These are phyloP conservation scores for Melanaphis sacchari DNA, from an alignment of 1,140 invertebrate genomes.

Conservation along the genomic window DNA sequence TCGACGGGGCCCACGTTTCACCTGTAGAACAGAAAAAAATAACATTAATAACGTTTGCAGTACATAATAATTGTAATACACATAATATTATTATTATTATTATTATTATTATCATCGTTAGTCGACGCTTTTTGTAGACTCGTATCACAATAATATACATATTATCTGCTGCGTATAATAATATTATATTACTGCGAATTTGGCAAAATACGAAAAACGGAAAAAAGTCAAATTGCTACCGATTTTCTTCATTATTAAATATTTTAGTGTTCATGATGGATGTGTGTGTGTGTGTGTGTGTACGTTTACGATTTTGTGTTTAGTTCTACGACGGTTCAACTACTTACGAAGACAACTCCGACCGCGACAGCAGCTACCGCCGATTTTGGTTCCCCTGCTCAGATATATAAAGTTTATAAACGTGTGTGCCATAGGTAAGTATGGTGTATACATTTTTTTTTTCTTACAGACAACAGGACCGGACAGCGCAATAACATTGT, in stretches of 20 bases:
- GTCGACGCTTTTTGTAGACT: not conserved
- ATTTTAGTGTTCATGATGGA: no score
- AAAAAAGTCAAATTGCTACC: not conserved
- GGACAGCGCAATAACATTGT: not conserved
- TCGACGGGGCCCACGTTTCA: not conserved
- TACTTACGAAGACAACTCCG: not conserved
- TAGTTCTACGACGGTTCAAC: not conserved
- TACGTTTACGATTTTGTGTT: not conserved
- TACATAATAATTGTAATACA: not conserved
- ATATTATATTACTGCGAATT: not conserved
- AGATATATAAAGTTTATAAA: no score
- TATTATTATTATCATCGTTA: not conserved
- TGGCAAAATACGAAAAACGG: not conserved
- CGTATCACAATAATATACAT: not conserved
- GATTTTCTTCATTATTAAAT: not conserved
- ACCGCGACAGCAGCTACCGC: no score
- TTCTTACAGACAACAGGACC: no score
- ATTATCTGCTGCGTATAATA: not conserved
- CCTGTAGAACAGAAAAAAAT: conserved; percentile 2
- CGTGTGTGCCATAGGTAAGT: no score
- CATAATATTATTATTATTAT: no score
- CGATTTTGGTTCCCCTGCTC: no score
- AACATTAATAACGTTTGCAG: not conserved
- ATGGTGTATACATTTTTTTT: no score
- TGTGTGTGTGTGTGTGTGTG: no score